A percentile compares a stretch with the other conserved stretches of the same genome.
Evolutionary conservation across 2,113 vertebrate species (phyloP).

Genomic region (Scomber scombrus): DNA sequence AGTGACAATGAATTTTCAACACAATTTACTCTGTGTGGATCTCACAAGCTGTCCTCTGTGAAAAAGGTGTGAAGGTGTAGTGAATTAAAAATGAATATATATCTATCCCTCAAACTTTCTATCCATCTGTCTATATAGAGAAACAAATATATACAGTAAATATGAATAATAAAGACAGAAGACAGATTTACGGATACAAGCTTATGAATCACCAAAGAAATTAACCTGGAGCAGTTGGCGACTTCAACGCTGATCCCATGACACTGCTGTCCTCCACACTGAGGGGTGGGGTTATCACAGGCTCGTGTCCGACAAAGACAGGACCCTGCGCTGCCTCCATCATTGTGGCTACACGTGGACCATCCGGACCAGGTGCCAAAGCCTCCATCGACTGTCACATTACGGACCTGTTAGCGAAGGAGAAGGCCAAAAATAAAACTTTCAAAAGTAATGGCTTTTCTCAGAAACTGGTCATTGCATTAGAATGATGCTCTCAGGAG

Average conservation of each 20-base stretch:
- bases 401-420: constrained; percentile 85
- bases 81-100: background rate
- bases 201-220: background rate
- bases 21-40: background rate
- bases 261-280: constrained; percentile 93
- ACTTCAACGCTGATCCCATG: constrained; percentile 93
- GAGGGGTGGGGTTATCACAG: constrained; percentile 92
- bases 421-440: constrained; percentile 43
- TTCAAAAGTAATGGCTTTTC: constrained; percentile 52
- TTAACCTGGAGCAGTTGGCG: constrained; percentile 95
- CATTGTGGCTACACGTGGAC: constrained; percentile 90
- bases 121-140: background rate
- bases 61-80: constrained; percentile 6
- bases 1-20: constrained; percentile 28
- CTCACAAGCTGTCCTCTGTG: background rate
- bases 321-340: constrained; percentile 86
- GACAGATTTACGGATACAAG: background rate
- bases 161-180: background rate
- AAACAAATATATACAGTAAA: background rate
- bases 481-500: constrained; percentile 47
- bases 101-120: background rate
- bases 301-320: constrained; percentile 93
- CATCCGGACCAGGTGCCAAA: constrained; percentile 92
- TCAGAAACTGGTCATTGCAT: constrained; percentile 48
- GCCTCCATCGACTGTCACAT: constrained; percentile 93